These are phyloP conservation scores for Microvelia longipes DNA, from an alignment of 1,140 invertebrate genomes.

Conservation along the genomic window DNA sequence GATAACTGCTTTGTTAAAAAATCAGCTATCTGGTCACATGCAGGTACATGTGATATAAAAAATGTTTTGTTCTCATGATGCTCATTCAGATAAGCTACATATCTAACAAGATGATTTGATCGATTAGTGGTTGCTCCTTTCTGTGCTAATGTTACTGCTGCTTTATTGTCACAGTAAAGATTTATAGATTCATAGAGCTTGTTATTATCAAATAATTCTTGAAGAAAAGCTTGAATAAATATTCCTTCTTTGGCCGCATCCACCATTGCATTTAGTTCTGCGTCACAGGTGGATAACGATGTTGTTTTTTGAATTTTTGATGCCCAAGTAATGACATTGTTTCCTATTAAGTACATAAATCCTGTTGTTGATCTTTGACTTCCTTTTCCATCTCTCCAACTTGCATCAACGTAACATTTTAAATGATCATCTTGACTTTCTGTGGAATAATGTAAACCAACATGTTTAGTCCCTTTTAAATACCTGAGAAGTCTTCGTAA, in stretches of 20 bases:
- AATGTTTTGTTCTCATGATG: neutral
- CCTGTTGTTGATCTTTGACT: neutral
- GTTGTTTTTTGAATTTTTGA: neutral
- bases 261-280: neutral
- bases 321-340: neutral
- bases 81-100: neutral
- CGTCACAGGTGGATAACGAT: neutral
- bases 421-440: neutral
- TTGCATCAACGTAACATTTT: neutral
- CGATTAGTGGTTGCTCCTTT: neutral
- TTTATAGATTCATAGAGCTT: neutral
- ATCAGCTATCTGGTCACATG: too few relatives aligned
- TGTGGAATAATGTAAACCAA: neutral
- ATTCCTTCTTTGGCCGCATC: neutral
- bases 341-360: neutral
- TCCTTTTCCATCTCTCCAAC: neutral
- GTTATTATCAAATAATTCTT: neutral
- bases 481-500: neutral
- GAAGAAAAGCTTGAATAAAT: neutral
- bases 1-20: too few relatives aligned
- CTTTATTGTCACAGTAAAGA: neutral
- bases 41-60: too few relatives aligned
- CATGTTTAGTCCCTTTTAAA: neutral
- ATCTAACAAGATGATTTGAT: neutral
- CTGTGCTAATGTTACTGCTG: neutral